These are phyloP conservation scores for Tangara arthus DNA, from an alignment of 2,797 vertebrate genomes.

Conservation along the genomic window DNA sequence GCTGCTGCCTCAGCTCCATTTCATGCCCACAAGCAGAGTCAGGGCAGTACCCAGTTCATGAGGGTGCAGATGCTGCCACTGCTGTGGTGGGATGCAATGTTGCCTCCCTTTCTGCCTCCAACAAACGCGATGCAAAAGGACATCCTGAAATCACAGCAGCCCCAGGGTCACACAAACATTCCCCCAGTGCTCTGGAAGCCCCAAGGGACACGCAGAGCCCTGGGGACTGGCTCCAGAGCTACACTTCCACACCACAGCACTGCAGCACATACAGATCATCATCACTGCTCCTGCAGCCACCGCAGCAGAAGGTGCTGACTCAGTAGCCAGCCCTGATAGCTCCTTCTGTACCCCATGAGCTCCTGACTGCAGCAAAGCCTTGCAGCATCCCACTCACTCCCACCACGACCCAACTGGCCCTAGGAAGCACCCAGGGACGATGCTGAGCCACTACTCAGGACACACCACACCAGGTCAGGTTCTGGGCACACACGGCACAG, in stretches of 20 bases:
- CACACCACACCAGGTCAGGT: background rate
- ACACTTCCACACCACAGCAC: rapidly evolving
- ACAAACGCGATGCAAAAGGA: background rate
- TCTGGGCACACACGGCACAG: rapidly evolving
- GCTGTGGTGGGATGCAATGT: rapidly evolving
- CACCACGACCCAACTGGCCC: rapidly evolving
- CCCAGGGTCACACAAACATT: rapidly evolving
- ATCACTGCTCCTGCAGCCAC: background rate
- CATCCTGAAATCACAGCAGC: background rate
- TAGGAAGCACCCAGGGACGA: background rate
- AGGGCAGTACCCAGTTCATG: rapidly evolving
- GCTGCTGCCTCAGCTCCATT: background rate
- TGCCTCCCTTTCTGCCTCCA: background rate
- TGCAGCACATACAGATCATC: background rate
- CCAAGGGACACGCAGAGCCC: background rate
- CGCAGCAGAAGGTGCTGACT: background rate
- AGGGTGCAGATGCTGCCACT: background rate
- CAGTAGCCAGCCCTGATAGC: background rate
- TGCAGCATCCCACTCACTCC: background rate
- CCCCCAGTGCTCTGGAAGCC: background rate
- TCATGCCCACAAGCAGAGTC: background rate
- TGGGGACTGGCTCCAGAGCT: rapidly evolving
- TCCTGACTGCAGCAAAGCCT: background rate
- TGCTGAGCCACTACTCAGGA: background rate
- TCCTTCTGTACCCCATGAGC: background rate